phyloP scores from a whole-genome alignment of 2,797 vertebrate genomes.

The Rhinoraja longicauda region DNA sequence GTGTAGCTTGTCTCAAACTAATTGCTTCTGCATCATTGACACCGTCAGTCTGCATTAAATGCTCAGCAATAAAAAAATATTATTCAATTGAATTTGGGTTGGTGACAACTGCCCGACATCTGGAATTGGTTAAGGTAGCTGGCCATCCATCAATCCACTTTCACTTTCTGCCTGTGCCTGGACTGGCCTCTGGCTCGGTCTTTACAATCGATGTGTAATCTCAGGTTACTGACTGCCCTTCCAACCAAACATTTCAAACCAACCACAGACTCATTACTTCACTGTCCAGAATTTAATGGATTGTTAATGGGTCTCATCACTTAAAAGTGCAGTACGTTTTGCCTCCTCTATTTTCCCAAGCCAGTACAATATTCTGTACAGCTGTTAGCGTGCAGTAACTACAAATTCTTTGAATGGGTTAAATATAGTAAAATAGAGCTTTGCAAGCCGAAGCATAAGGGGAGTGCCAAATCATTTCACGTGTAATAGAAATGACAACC shows the following conservation, averaged over 20 bases:
- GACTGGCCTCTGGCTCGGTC: neutral
- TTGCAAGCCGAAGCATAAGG: neutral
- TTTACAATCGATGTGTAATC: slow-evolving; percentile 23
- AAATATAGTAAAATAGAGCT: neutral
- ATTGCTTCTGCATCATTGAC: neutral
- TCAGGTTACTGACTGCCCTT: slow-evolving; percentile 17
- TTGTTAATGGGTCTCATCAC: slow-evolving; percentile 24
- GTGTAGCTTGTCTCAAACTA: slow-evolving; percentile 9
- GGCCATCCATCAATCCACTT: neutral
- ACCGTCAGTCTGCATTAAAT: neutral
- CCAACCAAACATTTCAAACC: neutral
- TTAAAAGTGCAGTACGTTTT: slow-evolving; percentile 1
- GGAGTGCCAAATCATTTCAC: neutral
- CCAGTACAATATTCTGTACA: neutral
- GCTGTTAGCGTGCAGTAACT: neutral
- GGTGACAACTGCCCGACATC: neutral
- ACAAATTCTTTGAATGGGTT: neutral
- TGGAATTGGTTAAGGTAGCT: slow-evolving; percentile 3
- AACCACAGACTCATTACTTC: slow-evolving; percentile 10
- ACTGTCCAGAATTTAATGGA: slow-evolving; percentile 23
- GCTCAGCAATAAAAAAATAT: neutral
- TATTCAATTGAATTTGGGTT: neutral
- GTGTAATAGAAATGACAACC: neutral
- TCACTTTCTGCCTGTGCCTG: neutral
- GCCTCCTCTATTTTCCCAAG: neutral